Conservation (phyloP, 2,888 invertebrate species). For the Thyatira batis region DNA sequence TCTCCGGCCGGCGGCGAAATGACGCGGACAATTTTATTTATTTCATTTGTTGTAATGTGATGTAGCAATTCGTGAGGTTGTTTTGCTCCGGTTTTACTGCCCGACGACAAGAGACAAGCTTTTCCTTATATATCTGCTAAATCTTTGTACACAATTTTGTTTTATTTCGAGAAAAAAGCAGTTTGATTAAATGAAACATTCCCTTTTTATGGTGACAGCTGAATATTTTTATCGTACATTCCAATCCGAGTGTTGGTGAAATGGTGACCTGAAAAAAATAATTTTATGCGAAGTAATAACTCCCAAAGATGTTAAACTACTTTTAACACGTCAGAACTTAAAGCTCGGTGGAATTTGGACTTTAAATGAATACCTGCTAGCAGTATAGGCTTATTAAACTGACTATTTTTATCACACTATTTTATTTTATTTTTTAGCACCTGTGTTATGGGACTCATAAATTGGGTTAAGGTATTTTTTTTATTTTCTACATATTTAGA, state of each 20-base stretch:
- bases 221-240: not conserved
- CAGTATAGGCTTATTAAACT: no score
- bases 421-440: no score
- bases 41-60: constrained; percentile 16
- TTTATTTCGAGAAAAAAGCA: not conserved
- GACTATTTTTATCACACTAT: no score
- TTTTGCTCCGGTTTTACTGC: not conserved
- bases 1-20: constrained; percentile 24
- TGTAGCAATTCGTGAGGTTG: not conserved
- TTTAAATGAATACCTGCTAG: no score
- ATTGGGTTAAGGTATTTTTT: no score
- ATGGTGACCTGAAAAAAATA: not conserved
- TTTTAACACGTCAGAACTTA: no score
- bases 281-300: not conserved
- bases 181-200: not conserved
- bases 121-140: not conserved
- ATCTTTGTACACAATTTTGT: not conserved
- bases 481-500: no score
- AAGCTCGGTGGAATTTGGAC: no score
- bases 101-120: not conserved
- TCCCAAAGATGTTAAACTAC: no score
- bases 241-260: not conserved
- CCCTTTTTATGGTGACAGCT: not conserved
- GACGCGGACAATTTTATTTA: constrained; percentile 40
- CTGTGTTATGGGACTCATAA: no score